These are phyloP conservation scores for Phacellophora camtschatica DNA, from an alignment of 30 jellyfish, hydroid and myxozoan species.

Conservation along the genomic window DNA sequence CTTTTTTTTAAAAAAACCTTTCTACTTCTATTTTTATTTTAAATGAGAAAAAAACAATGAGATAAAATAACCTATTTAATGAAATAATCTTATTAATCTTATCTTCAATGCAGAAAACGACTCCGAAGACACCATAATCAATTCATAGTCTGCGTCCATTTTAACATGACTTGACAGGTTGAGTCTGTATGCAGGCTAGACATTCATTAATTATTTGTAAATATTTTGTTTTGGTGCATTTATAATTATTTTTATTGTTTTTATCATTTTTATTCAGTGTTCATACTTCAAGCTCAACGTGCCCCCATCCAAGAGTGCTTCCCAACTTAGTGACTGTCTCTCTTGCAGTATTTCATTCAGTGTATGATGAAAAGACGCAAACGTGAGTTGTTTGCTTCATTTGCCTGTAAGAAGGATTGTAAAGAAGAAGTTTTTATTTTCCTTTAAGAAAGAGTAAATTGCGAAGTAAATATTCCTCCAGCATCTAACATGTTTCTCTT, in stretches of 20 bases:
- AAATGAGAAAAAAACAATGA: no score
- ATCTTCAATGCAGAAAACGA: no score
- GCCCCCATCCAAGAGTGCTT: slow-evolving; percentile 91
- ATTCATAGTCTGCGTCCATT: background rate
- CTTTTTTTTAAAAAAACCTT: no score
- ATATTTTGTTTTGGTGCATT: no score
- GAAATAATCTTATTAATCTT: no score
- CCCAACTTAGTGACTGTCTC: slow-evolving; percentile 81
- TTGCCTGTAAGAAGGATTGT: background rate
- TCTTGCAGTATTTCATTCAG: slow-evolving; percentile 75
- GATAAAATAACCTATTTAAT: no score
- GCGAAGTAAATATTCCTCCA: no score
- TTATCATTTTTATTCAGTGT: slow-evolving; percentile 28
- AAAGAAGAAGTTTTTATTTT: background rate
- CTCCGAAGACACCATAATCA: no score
- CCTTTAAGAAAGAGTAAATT: background rate
- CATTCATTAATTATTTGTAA: background rate
- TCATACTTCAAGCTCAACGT: slow-evolving; percentile 67
- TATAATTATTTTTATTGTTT: background rate
- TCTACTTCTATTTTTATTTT: no score
- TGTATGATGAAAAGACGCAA: slow-evolving; percentile 67
- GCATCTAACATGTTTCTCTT: no score
- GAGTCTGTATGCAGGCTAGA: background rate
- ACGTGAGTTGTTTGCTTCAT: slow-evolving; percentile 5
- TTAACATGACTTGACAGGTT: background rate